These are phyloP conservation scores for Perca schrenkii DNA, from an alignment of 2,113 vertebrate genomes.

Conservation along the genomic window DNA sequence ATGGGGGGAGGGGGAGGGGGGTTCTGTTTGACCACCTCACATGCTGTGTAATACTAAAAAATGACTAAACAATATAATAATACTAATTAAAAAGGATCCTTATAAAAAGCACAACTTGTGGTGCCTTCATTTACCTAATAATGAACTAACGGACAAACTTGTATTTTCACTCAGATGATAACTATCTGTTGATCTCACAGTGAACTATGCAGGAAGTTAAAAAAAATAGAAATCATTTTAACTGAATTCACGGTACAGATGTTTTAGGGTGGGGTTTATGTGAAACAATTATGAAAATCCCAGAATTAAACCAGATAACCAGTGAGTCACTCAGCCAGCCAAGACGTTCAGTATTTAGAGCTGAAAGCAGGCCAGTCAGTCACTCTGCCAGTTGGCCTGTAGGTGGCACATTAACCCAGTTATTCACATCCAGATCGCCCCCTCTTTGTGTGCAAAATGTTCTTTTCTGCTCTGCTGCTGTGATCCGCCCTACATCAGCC, in stretches of 20 bases:
- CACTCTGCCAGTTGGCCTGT: conserved; percentile 64
- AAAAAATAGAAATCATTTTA: neutral
- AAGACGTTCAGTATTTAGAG: conserved; percentile 3
- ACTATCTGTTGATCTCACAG: neutral
- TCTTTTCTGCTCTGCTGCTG: conserved; percentile 3
- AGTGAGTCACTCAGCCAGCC: conserved; percentile 26
- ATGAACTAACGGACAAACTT: neutral
- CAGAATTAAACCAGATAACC: neutral
- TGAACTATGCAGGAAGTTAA: neutral
- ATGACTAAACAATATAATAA: no score
- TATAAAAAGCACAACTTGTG: neutral
- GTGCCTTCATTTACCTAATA: neutral
- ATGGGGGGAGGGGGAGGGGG: no score
- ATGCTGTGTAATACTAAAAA: no score
- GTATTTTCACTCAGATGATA: neutral
- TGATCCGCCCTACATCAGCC: conserved; percentile 42
- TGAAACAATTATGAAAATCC: conserved; percentile 20
- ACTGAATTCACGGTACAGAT: neutral
- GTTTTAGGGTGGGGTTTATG: neutral
- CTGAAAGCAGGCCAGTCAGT: conserved; percentile 35
- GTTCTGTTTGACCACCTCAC: no score
- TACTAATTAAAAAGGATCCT: neutral
- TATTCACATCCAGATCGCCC: neutral
- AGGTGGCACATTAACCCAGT: conserved; percentile 80
- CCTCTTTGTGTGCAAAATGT: conserved; percentile 44